Percentiles rank a stretch among this genome's conserved stretches.
phyloP scores from a whole-genome alignment of 2,797 vertebrate genomes.

The Apodemus agrarius region DNA sequence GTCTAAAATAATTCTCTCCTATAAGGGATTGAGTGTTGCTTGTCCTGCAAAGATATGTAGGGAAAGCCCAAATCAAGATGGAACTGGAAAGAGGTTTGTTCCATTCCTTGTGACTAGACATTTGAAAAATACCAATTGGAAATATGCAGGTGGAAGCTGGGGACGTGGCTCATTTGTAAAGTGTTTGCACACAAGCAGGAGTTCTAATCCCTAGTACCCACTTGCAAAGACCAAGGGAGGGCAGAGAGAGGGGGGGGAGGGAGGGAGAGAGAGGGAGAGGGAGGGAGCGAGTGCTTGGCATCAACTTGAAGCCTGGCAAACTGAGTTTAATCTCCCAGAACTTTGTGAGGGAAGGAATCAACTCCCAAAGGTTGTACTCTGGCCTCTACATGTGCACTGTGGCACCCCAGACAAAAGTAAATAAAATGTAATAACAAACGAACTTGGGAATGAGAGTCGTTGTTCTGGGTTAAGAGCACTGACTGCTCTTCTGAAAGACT shows the following conservation, averaged over 20 bases:
- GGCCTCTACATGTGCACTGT: background rate
- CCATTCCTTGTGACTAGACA: background rate
- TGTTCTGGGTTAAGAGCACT: background rate
- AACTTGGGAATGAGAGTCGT: background rate
- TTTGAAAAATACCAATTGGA: slow-evolving; percentile 37
- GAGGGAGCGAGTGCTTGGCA: no score
- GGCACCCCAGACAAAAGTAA: background rate
- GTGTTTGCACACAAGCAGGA: background rate
- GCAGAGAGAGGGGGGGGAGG: no score
- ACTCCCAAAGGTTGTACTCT: background rate
- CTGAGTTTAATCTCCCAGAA: background rate
- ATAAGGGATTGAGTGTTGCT: background rate
- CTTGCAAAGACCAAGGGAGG: no score
- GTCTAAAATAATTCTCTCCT: background rate
- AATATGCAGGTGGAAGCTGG: background rate
- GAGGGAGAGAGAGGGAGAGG: no score
- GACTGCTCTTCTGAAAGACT: background rate
- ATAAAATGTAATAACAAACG: background rate
- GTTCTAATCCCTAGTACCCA: no score
- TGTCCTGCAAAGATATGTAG: background rate
- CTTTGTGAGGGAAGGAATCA: background rate
- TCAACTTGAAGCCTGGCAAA: background rate
- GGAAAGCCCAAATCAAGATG: background rate
- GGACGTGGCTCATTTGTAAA: background rate
- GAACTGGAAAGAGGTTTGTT: background rate